Evolutionary conservation across 2,888 invertebrate species (phyloP).

Genomic region (Electrophaes corylata): DNA sequence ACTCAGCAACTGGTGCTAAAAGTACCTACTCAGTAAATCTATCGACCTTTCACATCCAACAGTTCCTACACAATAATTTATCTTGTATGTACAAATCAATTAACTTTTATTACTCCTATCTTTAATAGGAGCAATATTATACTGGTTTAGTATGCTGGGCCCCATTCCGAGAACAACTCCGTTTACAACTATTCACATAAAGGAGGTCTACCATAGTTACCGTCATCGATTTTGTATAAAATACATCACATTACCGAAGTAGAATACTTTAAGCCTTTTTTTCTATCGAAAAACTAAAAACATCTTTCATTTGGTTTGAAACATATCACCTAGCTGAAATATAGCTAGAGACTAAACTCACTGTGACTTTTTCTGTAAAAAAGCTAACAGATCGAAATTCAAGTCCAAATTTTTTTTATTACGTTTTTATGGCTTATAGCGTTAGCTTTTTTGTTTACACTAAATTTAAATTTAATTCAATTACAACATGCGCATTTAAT

Average conservation of each 20-base stretch:
- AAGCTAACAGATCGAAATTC: too few species aligned
- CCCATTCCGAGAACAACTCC: neutral
- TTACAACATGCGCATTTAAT: too few species aligned
- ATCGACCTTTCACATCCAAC: conserved; percentile 12
- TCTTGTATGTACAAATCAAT: conserved; percentile 27
- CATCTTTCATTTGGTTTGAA: too few species aligned
- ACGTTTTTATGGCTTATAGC: too few species aligned
- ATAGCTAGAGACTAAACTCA: too few species aligned
- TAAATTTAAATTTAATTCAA: too few species aligned
- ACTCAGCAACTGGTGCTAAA: neutral
- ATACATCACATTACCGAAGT: neutral
- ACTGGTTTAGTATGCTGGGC: neutral
- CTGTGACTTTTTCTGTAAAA: too few species aligned
- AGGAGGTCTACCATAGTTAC: neutral
- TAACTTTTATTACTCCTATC: conserved; percentile 18
- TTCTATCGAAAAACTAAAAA: too few species aligned
- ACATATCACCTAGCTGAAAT: neutral
- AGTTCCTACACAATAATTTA: conserved; percentile 18
- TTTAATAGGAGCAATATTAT: conserved; percentile 7
- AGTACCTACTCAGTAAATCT: conserved; percentile 9
- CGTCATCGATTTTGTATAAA: neutral
- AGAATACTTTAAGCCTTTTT: too few species aligned
- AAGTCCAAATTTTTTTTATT: too few species aligned
- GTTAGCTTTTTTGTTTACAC: too few species aligned
- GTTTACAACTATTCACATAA: neutral